These are phyloP conservation scores for Chionis minor DNA, from an alignment of 2,113 vertebrate genomes.

Conservation along the genomic window DNA sequence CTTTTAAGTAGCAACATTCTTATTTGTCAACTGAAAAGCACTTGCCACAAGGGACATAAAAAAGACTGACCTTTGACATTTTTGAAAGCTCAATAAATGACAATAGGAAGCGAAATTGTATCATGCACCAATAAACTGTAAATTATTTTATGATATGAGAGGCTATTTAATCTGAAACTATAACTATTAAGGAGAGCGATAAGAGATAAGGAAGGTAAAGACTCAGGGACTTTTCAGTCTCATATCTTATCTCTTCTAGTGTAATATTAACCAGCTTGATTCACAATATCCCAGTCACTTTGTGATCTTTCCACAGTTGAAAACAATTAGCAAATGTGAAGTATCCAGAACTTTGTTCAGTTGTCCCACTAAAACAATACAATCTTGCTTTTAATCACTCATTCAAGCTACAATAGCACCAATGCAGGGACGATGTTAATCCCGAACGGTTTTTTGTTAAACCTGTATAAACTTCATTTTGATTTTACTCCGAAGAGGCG, in stretches of 20 bases:
- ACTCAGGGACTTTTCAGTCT: conserved; percentile 69
- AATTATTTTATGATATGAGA: conserved; percentile 62
- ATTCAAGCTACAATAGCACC: background rate
- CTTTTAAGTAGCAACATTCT: background rate
- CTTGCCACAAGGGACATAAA: background rate
- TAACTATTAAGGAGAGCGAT: conserved; percentile 66
- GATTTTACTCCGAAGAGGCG: background rate
- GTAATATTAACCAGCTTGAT: conserved; percentile 68
- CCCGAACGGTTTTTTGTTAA: background rate
- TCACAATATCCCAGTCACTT: conserved; percentile 36
- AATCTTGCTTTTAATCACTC: background rate
- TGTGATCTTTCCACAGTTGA: conserved; percentile 56
- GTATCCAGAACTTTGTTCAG: conserved; percentile 65
- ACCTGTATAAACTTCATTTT: background rate
- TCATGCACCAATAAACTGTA: background rate
- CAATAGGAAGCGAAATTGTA: conserved; percentile 32
- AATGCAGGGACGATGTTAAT: background rate
- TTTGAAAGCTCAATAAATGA: conserved; percentile 18
- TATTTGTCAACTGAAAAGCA: background rate
- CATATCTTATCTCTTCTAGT: conserved; percentile 61
- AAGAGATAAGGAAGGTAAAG: conserved; percentile 71
- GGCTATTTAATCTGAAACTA: conserved; percentile 66
- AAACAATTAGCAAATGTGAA: conserved; percentile 45
- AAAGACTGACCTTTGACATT: conserved; percentile 4
- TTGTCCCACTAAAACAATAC: conserved; percentile 33